Evolutionary conservation across 2,888 invertebrate species (phyloP), one percentile per base, ranked within the genome.

Genomic region (Andrena minutula): DNA sequence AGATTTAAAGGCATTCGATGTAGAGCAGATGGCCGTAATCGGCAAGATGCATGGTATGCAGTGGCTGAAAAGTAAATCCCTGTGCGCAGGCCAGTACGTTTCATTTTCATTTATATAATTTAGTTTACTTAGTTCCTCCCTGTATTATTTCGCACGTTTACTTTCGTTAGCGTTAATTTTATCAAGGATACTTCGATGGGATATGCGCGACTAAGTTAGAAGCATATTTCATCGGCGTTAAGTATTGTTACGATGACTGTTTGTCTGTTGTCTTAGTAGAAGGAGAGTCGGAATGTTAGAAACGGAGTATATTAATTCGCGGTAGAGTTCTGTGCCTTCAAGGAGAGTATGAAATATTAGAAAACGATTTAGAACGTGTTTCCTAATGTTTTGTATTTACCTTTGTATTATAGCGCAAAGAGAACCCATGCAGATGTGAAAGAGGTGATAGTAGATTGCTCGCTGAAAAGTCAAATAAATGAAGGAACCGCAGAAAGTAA

Each of bases 51-150:
- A 89, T 78, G 86, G 76, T 58, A 89, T 91, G 91, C 78, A 83
- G 60, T 92, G 91, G 91, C 87, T 91, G 71, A 91, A 90, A 86
- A 79, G 32, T 82, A 80, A 66, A 76, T 64, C 79, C 76, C 74
- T 78, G 70, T 71, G 78, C 51, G 63, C 87, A 80, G 85, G 84
- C 79, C 75, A 74, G 87, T 87, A 87, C 69, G 87, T 87, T 86
- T 80, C 16, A 69, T 69, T 79, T 61, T 70, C 61, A 69, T 71
- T 82, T 78, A 53, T 75, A 74, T 60, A 41, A 69, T 68, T 79
- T 73, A 78, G 60, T 81, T 78, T 16, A 49, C 35, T 72, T 32
- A 53, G 51, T 60, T 79, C 23, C 12, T 60, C 51, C 51, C 26
- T 68, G 20, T 28, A 32, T 86, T 58, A 32, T 47, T 47, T 66